Base-by-base conservation (phyloP, 2,888 invertebrate genomes). In the Meiosimyza decipiens region DNA sequence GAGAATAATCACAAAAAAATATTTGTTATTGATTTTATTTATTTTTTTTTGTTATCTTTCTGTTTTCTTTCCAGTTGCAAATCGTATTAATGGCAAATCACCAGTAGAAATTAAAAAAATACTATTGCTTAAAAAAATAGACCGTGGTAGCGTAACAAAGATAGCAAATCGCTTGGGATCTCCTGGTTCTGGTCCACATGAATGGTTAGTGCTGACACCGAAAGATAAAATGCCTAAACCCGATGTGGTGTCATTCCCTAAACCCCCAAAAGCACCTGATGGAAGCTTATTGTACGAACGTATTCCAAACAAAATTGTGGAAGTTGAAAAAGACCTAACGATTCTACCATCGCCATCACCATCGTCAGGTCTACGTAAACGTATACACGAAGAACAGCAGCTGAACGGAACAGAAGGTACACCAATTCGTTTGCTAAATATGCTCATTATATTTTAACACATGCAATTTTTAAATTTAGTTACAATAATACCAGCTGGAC, bases 191-290 rank as follows among this genome's bases (percentile, higher is more conserved):
- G 87, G 89, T 22, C 89, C 89, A 73, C 91, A 91, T 66, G 89
- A 89, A 78, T 87, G 87, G 87, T 77, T 87, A 57, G 81, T 87
- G 72, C 80, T 87, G 51, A 87, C 87, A 76, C 86, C 87, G 68
- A 87, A 87, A 82, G 87, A 87, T 77, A 90, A 92, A 88, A 90
- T 95, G 88, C 96, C 96, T 77, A 90, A 91, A 88, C 95, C 95
- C 52, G 91, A 91, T 79, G 91, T 92, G 84, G 91, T 94, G 79
- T 94, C 94, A 82, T 97, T 95, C 88, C 96, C 96, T 71, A 94
- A 95, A 87, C 96, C 96, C 77, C 96, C 96, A 64, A 95, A 95
- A 88, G 96, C 94, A 74, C 93, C 88, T 89, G 94, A 96, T 87
- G 96, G 96, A 80, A 95, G 95, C 87, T 89, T 96, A 77, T 85